Base-by-base conservation (phyloP, 2,797 vertebrate species). In the Spea hammondii region DNA sequence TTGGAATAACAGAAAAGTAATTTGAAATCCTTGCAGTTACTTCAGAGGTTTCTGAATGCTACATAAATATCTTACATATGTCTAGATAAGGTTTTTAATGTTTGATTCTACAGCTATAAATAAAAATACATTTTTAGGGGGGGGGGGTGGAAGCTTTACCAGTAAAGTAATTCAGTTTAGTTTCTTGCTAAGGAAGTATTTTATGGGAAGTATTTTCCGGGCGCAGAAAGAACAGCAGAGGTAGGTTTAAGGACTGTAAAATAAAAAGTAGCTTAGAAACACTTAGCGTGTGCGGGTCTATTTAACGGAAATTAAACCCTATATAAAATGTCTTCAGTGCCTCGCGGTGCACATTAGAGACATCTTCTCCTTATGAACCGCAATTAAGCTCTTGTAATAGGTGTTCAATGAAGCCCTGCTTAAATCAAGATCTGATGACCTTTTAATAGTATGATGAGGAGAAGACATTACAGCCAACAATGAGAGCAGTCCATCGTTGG, bases 401-500 rank as follows among this genome's bases (percentile, higher is more conserved):
- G 77, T 79, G 70, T 73, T 79, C 77, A 79, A 79, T 73, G 77
- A 71, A 79, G 77, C 72, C 70, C 65, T 73, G 70, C 77, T 59
- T 79, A 67, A 73, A 73, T 44, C 55, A 66, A 53, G 46, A 78
- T 70, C 70, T 65, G 70, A 79, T 79, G 77, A 79, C 70, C 77
- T 79, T 79, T 79, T 79, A 79, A 73, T 73, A 67, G 77, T 71
- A 73, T 57, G 48, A 72, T 73, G 64, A 70, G 70, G 47, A 73
- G 50, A 79, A 13, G 45, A 71, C 65, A 77, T 77, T 77, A 70
- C 76, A 66, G 13, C 54, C 70, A 72, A 47, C 66, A 66, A 78
- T 71, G 77, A 47, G 69, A 78, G 65, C 70, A 67, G 76, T 65
- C 69, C 50, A 71, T 78, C 72, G 77, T 72, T 78, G 62, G 65